These are phyloP conservation scores for Amphipyra berbera DNA, from an alignment of 2,888 invertebrate genomes.

Conservation along the genomic window DNA sequence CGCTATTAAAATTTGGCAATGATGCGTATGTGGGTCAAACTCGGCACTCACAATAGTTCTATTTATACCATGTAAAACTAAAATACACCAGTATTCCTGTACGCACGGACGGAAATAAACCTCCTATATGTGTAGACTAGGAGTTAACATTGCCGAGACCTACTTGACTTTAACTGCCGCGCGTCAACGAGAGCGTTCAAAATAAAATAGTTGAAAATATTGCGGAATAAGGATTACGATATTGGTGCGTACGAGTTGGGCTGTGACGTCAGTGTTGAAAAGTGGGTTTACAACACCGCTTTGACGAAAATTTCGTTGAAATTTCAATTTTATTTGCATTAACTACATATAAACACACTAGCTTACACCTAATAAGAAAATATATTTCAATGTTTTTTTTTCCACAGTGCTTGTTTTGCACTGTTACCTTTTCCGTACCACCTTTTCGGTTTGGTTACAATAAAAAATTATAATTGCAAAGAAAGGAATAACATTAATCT, in stretches of 20 bases:
- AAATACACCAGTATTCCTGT: conserved; percentile 86
- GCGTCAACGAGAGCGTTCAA: conserved; percentile 16
- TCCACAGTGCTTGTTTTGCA: too few species aligned
- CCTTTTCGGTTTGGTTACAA: too few species aligned
- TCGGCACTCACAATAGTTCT: conserved; percentile 80
- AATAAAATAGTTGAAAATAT: not conserved
- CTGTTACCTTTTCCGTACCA: too few species aligned
- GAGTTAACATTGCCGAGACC: conserved; percentile 55
- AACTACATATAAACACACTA: too few species aligned
- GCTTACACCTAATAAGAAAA: too few species aligned
- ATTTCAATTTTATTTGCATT: too few species aligned
- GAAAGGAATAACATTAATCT: too few species aligned
- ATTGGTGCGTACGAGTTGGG: not conserved
- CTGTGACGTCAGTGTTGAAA: not conserved
- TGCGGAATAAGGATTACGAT: too few species aligned
- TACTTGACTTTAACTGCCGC: conserved; percentile 33
- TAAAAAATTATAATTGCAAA: too few species aligned
- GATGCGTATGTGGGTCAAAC: conserved; percentile 79
- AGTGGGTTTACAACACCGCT: not conserved
- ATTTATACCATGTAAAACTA: conserved; percentile 84
- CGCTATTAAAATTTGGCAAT: conserved; percentile 75
- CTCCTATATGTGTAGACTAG: conserved; percentile 59
- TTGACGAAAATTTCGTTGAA: not conserved
- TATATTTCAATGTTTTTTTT: too few species aligned
- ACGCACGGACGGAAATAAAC: conserved; percentile 82